Base-by-base conservation (phyloP, 2,113 vertebrate species). In the Boulengerochromis microlepis region DNA sequence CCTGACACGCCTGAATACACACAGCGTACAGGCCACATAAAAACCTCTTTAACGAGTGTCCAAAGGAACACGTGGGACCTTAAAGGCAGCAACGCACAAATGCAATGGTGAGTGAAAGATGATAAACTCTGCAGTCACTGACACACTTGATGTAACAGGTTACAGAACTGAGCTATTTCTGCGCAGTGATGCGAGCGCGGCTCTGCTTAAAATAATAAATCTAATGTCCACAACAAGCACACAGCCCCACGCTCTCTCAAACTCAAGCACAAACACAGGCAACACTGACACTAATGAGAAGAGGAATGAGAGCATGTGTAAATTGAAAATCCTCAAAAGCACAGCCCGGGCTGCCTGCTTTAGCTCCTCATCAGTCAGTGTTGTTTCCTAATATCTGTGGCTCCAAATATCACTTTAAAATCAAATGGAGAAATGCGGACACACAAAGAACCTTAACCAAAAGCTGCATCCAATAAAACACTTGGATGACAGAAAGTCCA, bases 121-220 rank as follows among this genome's bases (percentile, higher is more conserved):
- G 71, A n/a, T 4, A 7, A 31, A 86, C n/a, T 78, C 26, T 10
- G 42, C 45, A 52, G 26, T 8, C 8, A 3, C 45, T 24, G 56
- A 69, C 35, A 85, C 59, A 10, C 40, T 54, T 33, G 24, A 81
- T 84, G 89, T 86, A 81, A 81, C 57, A 88, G 81, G 87, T 86
- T 61, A 80, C 22, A 52, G 22, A 89, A 66, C 9, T 47, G 87
- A 83, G 54, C 66, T 66, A 87, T 83, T 90, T 93, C 54, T 61
- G 87, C 33, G 52, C 84, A 76, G 45, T 22, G 82, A 80, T 78
- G 74, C 16, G 45, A 87, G 69, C 50, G 8, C 6, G 31, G n/a
- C 59, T 56, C 76, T 15, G 74, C 81, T 83, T 61, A 66, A 64
- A 87, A 86, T 81, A 89, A 86, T 81, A 80, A 83, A 90, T 19